Conservation (phyloP, 2,797 vertebrate genomes). For the Gobio occitaniae region DNA sequence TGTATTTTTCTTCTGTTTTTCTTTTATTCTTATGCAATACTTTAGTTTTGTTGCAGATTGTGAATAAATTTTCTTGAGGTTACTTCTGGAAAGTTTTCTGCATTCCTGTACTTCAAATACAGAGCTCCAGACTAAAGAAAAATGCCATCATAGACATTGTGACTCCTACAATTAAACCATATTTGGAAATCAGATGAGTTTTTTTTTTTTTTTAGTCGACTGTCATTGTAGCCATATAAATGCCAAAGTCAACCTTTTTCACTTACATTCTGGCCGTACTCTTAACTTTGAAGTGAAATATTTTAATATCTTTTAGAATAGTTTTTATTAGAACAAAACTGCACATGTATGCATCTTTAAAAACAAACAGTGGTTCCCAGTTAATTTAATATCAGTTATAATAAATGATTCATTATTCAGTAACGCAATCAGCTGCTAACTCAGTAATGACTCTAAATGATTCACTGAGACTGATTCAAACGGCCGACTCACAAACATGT, state of each 20-base stretch:
- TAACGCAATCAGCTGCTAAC: background rate
- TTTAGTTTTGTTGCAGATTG: conserved; percentile 55
- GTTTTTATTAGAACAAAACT: background rate
- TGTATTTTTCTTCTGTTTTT: conserved; percentile 63
- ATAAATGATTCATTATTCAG: background rate
- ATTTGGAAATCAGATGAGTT: background rate
- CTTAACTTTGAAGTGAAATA: background rate
- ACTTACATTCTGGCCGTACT: background rate
- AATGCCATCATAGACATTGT: background rate
- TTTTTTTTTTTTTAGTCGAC: background rate
- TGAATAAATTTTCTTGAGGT: conserved; percentile 66
- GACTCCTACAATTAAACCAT: background rate
- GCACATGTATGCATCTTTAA: background rate
- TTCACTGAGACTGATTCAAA: background rate
- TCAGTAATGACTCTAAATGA: background rate
- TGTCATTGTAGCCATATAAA: background rate
- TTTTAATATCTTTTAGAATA: background rate
- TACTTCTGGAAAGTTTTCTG: background rate
- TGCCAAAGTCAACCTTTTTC: background rate
- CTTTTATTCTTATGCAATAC: conserved; percentile 56
- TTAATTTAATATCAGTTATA: background rate
- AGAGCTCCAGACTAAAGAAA: background rate
- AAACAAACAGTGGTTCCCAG: too few species aligned
- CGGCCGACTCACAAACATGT: background rate
- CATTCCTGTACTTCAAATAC: background rate